These are phyloP conservation scores for Drosophila bocki DNA, from an alignment of 1,140 invertebrate species.

Conservation along the genomic window DNA sequence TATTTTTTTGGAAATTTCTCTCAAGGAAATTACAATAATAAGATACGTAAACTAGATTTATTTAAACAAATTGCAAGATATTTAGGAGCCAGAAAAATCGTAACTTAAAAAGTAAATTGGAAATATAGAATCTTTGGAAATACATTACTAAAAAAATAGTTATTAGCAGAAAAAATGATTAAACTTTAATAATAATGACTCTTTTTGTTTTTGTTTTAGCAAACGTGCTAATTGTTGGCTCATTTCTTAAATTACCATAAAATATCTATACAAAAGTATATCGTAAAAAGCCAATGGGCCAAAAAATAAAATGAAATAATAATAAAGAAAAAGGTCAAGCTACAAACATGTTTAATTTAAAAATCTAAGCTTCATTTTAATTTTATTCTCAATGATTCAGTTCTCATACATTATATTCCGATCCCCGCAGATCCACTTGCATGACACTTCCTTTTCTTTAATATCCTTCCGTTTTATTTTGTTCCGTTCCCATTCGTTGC, in stretches of 20 bases:
- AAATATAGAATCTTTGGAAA: neutral
- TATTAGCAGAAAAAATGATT: neutral
- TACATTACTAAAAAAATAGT: neutral
- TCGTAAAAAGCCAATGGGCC: neutral
- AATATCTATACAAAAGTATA: neutral
- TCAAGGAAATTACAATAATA: too few relatives aligned
- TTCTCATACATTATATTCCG: neutral
- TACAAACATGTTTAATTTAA: neutral
- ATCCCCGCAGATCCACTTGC: neutral
- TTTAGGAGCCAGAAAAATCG: neutral
- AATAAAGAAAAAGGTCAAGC: neutral
- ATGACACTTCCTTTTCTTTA: neutral
- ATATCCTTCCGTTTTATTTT: neutral
- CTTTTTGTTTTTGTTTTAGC: neutral
- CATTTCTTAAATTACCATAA: neutral
- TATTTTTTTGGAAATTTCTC: too few relatives aligned
- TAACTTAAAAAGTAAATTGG: neutral
- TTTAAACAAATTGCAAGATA: neutral
- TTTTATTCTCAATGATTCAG: neutral
- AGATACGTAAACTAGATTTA: too few relatives aligned
- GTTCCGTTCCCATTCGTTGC: neutral
- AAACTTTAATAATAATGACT: neutral
- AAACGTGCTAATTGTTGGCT: constrained; percentile 6
- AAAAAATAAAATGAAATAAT: neutral
- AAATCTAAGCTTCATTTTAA: neutral